Conservation (phyloP, 2,888 invertebrate genomes). For the Cancer borealis region DNA sequence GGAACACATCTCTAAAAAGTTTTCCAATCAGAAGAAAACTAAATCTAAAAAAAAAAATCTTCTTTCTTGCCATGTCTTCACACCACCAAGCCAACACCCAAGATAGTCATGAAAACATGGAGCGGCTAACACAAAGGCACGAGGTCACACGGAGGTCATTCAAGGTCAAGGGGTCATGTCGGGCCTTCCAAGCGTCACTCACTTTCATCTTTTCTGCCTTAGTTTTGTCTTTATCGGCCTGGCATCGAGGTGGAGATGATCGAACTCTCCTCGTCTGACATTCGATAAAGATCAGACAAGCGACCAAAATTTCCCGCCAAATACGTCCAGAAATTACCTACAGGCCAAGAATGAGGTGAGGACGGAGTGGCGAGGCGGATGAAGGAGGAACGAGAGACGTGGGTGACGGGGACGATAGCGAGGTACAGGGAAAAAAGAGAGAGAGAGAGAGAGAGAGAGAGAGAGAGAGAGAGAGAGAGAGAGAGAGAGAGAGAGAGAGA, state of each 20-base stretch:
- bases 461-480: conserved; percentile 39
- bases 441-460: not conserved
- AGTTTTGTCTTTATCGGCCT: conserved; percentile 44
- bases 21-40: not conserved
- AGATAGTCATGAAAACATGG: not conserved
- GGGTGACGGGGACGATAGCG: not conserved
- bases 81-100: not conserved
- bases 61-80: not conserved
- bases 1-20: not conserved
- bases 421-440: not conserved
- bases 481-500: conserved; percentile 47
- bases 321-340: conserved; percentile 24
- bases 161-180: not conserved
- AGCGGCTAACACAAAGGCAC: not conserved
- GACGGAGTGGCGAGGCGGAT: not conserved
- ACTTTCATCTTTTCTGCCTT: not conserved
- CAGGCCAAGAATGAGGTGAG: not conserved
- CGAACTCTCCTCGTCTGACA: conserved; percentile 41
- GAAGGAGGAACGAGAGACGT: not conserved
- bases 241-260: conserved; percentile 41
- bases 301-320: conserved; percentile 33
- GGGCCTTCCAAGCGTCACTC: not conserved
- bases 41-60: not conserved
- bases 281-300: conserved; percentile 49
- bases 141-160: not conserved